Base-by-base conservation (phyloP, 1,140 invertebrate genomes). In the Bombus waltoni region DNA sequence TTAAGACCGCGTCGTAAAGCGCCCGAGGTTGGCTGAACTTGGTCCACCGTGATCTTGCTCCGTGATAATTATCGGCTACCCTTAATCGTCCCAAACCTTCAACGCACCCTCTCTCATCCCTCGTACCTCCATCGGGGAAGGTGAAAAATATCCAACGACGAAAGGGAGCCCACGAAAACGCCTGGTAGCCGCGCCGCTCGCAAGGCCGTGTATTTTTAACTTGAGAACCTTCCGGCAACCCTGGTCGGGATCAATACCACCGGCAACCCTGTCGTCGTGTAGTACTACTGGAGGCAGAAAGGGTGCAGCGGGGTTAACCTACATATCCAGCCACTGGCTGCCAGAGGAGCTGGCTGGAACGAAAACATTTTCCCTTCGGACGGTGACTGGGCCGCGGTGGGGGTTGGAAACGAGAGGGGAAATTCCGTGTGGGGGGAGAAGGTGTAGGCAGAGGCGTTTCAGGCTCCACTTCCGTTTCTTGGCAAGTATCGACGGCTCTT, bases 171-270 rank as follows among this genome's bases (percentile, higher is more conserved):
- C 82, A 77, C 82, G 47, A 59, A 75, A 70, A 90, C 83, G 89
- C 85, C 87, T 91, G 83, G 88, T 87, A 89, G 90, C 87, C 87
- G 82, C 87, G 84, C 86, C 82, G 78, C 88, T 77, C 85, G 89
- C 92, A 93, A 93, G 92, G 93, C 92, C 92, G 92, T 93, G 89
- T 94, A 94, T 94, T 94, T 94, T 94, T 94, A 94, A 94, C 93
- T 93, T 91, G 80, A 92, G 90, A 92, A 94, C 90, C 93, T 93
- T 93, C 92, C 91, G 90, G 93, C 89, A 88, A 88, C 89, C 85
- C 88, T 91, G 89, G 88, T 83, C 85, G 93, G 93, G 92, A 94
- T 94, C 94, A 94, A 94, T 94, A 94, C 91, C 92, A 91, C 88
- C 84, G 89, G 87, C 90, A 82, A 87, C 89, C 81, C 83, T 89